These are phyloP conservation scores for Cerastis rubricosa DNA, from an alignment of 2,888 invertebrate species.

Conservation along the genomic window DNA sequence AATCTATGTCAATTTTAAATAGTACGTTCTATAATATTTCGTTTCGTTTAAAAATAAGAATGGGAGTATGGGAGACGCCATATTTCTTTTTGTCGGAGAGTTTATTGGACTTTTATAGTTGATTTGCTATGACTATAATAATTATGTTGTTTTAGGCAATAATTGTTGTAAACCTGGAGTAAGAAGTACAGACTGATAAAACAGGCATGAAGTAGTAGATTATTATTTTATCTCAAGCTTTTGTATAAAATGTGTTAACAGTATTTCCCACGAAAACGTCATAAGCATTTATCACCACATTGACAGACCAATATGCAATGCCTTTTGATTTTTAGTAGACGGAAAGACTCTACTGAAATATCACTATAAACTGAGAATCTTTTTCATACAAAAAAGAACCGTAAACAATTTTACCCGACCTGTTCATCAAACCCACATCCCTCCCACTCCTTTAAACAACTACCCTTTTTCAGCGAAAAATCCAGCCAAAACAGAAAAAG, in stretches of 20 bases:
- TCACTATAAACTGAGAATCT: not conserved
- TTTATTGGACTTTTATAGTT: slow-evolving; percentile 14
- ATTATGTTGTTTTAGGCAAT: slow-evolving; percentile 1
- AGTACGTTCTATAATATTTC: slow-evolving; percentile 49
- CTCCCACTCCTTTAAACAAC: not conserved
- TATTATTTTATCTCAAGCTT: not conserved
- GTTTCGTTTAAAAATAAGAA: slow-evolving; percentile 34
- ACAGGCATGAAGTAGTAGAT: not conserved
- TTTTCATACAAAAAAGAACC: not conserved
- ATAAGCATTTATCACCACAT: not conserved
- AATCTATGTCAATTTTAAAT: slow-evolving; percentile 69
- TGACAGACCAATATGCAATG: not conserved
- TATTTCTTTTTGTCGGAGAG: not conserved
- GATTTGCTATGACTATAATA: not conserved
- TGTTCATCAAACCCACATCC: not conserved
- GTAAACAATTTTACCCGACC: not conserved
- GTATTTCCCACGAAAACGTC: not conserved
- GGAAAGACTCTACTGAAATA: not conserved
- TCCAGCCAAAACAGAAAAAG: not conserved
- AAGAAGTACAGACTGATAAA: not conserved
- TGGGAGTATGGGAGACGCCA: not conserved
- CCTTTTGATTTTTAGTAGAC: not conserved
- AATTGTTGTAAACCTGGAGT: not conserved
- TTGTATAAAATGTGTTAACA: not conserved
- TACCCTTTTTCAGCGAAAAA: slow-evolving; percentile 5